These are phyloP conservation scores for Drosophila suzukii DNA, from an alignment of 1,140 invertebrate species.

Conservation along the genomic window DNA sequence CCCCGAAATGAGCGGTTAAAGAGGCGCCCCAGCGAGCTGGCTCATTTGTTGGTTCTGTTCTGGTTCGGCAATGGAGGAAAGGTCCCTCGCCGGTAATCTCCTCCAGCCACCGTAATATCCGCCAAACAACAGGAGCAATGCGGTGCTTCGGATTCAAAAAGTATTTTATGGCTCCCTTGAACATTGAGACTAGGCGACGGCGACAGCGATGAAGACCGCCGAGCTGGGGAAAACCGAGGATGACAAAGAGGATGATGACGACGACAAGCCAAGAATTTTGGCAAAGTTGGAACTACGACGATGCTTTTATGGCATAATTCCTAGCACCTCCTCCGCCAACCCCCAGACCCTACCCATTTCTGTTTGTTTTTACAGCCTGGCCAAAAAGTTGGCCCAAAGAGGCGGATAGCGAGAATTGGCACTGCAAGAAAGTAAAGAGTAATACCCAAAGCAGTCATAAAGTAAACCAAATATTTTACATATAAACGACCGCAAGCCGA, in stretches of 20 bases:
- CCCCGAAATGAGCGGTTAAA: conserved; percentile 46
- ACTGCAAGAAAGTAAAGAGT: conserved; percentile 79
- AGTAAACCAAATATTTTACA: conserved; percentile 82
- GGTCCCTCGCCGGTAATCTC: conserved; percentile 50
- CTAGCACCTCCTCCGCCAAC: conserved; percentile 43
- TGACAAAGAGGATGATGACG: conserved; percentile 39
- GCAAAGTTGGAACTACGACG: conserved; percentile 60
- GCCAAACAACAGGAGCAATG: conserved; percentile 38
- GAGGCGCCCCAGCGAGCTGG: conserved; percentile 28
- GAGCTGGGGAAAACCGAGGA: conserved; percentile 7
- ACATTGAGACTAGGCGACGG: conserved; percentile 62
- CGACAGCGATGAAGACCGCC: conserved; percentile 32
- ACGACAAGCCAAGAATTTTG: conserved; percentile 72
- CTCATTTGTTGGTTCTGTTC: conserved; percentile 58
- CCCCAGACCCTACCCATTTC: neutral
- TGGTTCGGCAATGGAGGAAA: neutral
- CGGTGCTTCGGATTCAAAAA: conserved; percentile 50
- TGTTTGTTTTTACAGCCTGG: conserved; percentile 69
- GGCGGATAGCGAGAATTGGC: conserved; percentile 55
- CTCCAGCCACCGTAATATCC: conserved; percentile 18
- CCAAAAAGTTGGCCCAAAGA: conserved; percentile 58
- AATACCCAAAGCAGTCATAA: conserved; percentile 82
- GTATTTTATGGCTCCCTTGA: conserved; percentile 78
- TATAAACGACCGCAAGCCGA: conserved; percentile 81
- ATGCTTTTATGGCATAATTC: conserved; percentile 79